phyloP scores from a whole-genome alignment of 2,888 invertebrate genomes.

The Macrosoma leucophasiata region DNA sequence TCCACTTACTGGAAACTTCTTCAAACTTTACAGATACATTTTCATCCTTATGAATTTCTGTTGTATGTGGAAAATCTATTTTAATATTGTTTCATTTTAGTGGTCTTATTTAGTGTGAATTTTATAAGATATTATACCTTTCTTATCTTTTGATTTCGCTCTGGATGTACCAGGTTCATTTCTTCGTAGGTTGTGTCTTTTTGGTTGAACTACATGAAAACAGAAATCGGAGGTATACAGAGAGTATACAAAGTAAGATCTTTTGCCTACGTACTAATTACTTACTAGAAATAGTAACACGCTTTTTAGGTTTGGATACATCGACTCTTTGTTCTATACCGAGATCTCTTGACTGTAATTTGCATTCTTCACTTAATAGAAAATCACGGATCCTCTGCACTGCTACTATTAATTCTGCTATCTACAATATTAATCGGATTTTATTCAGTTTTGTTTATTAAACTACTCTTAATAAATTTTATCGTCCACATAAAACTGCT shows the following conservation, averaged over 20 bases:
- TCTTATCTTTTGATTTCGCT: conserved; percentile 31
- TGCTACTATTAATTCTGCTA: conserved; percentile 66
- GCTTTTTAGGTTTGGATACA: conserved; percentile 40
- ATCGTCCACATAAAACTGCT: too few species aligned
- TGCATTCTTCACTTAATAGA: conserved; percentile 56
- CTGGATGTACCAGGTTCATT: conserved; percentile 41
- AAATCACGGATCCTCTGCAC: conserved; percentile 62
- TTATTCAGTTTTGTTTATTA: neutral
- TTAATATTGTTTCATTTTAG: neutral
- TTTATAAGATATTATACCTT: conserved; percentile 23
- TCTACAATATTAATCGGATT: conserved; percentile 31
- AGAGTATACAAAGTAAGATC: too few species aligned
- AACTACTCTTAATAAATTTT: too few species aligned
- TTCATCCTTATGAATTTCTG: conserved; percentile 34
- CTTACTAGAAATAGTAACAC: conserved; percentile 51
- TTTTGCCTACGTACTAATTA: too few species aligned
- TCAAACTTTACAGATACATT: conserved; percentile 51
- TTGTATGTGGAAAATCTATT: too few species aligned
- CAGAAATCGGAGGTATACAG: too few species aligned
- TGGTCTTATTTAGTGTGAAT: too few species aligned
- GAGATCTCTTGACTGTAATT: conserved; percentile 36
- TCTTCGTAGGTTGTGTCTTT: conserved; percentile 12
- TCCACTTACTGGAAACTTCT: conserved; percentile 69
- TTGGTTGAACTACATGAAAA: conserved; percentile 15
- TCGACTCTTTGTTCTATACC: conserved; percentile 3